These are phyloP conservation scores for Ectobius pallidus DNA, from an alignment of 2,888 invertebrate genomes.

Conservation along the genomic window DNA sequence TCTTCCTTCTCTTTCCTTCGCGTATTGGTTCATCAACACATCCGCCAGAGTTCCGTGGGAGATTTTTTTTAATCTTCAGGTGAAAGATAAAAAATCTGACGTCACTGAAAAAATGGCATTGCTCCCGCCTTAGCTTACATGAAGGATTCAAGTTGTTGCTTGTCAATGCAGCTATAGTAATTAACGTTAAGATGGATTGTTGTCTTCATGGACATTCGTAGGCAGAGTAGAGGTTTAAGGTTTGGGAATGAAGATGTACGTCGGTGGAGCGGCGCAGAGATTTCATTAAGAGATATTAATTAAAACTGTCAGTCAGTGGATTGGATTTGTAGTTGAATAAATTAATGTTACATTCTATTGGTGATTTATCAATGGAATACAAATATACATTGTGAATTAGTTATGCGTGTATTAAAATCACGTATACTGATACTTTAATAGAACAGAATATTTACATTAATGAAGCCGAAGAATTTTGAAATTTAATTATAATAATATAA, in stretches of 20 bases:
- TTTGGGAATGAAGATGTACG: slow-evolving; percentile 4
- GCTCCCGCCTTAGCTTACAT: slow-evolving; percentile 16
- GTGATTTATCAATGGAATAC: no score
- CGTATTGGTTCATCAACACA: neutral
- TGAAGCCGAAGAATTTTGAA: no score
- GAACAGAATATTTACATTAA: no score
- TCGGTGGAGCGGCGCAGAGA: neutral
- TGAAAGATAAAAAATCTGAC: slow-evolving; percentile 4
- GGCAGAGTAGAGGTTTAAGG: neutral
- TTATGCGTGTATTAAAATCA: no score
- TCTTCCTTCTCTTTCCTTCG: no score
- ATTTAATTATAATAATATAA: no score
- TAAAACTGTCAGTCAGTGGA: slow-evolving; percentile 21
- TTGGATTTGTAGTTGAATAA: slow-evolving; percentile 9
- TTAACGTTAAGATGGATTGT: slow-evolving; percentile 26
- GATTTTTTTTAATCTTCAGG: slow-evolving; percentile 5
- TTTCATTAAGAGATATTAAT: slow-evolving; percentile 16
- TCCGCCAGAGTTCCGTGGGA: slow-evolving; percentile 10
- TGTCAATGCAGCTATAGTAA: slow-evolving; percentile 28
- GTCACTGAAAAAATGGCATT: slow-evolving; percentile 29
- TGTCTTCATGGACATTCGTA: slow-evolving; percentile 2
- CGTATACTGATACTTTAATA: no score
- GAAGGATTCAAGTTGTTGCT: neutral
- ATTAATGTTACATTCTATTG: neutral
- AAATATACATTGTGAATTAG: no score